These are phyloP conservation scores for Rhagophthalmus giganteus DNA, from an alignment of 2,888 invertebrate genomes.

Conservation along the genomic window DNA sequence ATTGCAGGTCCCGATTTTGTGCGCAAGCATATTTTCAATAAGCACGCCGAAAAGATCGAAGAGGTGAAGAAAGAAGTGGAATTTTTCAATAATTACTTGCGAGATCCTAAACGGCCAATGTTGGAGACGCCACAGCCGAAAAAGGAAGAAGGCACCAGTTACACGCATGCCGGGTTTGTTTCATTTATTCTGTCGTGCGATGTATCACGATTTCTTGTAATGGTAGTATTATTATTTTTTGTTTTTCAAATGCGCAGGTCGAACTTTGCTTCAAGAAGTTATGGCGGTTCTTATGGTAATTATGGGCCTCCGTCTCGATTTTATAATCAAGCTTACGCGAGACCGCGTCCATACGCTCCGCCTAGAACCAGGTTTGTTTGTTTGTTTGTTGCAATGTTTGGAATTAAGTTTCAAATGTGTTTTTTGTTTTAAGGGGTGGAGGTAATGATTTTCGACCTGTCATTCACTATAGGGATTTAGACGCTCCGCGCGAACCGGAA, in stretches of 20 bases:
- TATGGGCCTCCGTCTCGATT: slow-evolving; percentile 58
- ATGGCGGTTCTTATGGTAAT: slow-evolving; percentile 49
- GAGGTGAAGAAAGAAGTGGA: slow-evolving; percentile 96
- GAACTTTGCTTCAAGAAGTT: slow-evolving; percentile 44
- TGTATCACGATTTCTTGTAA: too few species aligned
- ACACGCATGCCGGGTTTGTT: slow-evolving; percentile 48
- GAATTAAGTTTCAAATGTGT: background rate
- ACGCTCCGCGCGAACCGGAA: slow-evolving; percentile 89
- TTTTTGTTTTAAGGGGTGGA: slow-evolving; percentile 62
- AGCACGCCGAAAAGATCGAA: slow-evolving; percentile 94
- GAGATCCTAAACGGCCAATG: slow-evolving; percentile 93
- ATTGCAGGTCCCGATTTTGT: slow-evolving; percentile 90
- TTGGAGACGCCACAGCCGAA: slow-evolving; percentile 78
- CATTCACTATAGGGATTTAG: slow-evolving; percentile 91
- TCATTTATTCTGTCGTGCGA: background rate
- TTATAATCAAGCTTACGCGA: slow-evolving; percentile 55
- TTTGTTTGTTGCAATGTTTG: background rate
- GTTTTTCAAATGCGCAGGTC: slow-evolving; percentile 18
- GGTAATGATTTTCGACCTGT: slow-evolving; percentile 83
- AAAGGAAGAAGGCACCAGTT: slow-evolving; percentile 56
- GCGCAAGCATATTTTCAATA: slow-evolving; percentile 96
- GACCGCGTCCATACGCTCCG: slow-evolving; percentile 31
- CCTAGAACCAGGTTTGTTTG: slow-evolving; percentile 45
- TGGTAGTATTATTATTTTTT: slow-evolving; percentile 1
- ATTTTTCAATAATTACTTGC: slow-evolving; percentile 95